Percentiles rank a stretch among this genome's conserved stretches.
phyloP scores from a whole-genome alignment of 2,797 vertebrate species.

The Anomalospiza imberbis region DNA sequence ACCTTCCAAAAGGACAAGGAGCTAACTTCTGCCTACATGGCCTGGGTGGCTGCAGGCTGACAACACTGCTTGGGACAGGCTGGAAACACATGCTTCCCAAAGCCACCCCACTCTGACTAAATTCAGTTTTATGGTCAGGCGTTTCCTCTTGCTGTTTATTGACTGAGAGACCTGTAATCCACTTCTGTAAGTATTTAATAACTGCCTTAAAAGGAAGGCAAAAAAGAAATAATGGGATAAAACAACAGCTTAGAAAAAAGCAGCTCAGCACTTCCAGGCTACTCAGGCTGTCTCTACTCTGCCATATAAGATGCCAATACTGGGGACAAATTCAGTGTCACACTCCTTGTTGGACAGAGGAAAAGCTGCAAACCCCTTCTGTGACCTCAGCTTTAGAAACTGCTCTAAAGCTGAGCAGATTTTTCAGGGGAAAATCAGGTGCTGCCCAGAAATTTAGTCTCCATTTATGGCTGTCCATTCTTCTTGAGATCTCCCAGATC shows the following conservation, averaged over 20 bases:
- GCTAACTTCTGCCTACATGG: neutral
- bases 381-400: neutral
- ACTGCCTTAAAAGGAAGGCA: neutral
- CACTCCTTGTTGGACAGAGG: neutral
- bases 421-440: neutral
- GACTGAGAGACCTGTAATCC: neutral
- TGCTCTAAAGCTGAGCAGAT: too few relatives aligned
- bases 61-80: neutral
- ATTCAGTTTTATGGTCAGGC: neutral
- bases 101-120: neutral
- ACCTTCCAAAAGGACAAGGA: neutral
- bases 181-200: neutral
- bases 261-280: neutral
- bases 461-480: neutral
- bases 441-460: neutral
- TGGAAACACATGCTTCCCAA: neutral
- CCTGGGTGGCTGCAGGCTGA: neutral
- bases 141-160: neutral
- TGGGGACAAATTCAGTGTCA: neutral
- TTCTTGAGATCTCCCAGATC: neutral
- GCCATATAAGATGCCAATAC: neutral
- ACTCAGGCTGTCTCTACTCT: neutral
- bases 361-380: neutral
- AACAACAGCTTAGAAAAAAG: neutral
- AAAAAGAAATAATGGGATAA: neutral